phyloP scores from a whole-genome alignment of 2,113 vertebrate species.

The Malurus alboscapulatus region DNA sequence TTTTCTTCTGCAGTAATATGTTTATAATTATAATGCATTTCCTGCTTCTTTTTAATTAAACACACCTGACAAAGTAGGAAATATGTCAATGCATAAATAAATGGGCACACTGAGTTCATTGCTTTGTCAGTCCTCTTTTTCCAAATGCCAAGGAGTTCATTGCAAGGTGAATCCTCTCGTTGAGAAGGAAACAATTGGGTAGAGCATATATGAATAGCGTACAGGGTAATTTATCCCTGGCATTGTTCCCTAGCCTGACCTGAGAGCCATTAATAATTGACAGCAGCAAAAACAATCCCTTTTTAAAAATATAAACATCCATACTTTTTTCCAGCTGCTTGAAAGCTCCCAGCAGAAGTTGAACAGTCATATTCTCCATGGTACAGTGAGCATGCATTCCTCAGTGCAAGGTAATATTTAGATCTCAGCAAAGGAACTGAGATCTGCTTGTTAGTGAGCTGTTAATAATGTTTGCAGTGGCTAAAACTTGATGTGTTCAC shows the following conservation, averaged over 20 bases:
- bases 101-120: background rate
- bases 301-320: slow-evolving; percentile 42
- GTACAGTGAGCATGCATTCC: background rate
- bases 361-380: background rate
- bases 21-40: slow-evolving; percentile 58
- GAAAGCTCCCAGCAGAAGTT: background rate
- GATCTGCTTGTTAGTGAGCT: background rate
- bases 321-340: slow-evolving; percentile 20
- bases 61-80: slow-evolving; percentile 55
- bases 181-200: slow-evolving; percentile 13
- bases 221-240: slow-evolving; percentile 50
- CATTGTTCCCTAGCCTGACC: slow-evolving; percentile 35
- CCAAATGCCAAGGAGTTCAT: slow-evolving; percentile 12
- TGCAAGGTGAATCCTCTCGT: background rate
- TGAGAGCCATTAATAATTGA: slow-evolving; percentile 50
- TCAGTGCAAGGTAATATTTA: background rate
- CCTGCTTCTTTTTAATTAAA: slow-evolving; percentile 60
- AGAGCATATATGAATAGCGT: slow-evolving; percentile 2
- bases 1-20: background rate
- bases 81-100: slow-evolving; percentile 49
- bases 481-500: background rate
- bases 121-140: background rate
- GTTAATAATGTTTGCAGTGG: background rate
- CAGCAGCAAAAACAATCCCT: slow-evolving; percentile 24
- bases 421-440: background rate